Conservation (phyloP, 1,140 invertebrate species). For the Achroia grisella region DNA sequence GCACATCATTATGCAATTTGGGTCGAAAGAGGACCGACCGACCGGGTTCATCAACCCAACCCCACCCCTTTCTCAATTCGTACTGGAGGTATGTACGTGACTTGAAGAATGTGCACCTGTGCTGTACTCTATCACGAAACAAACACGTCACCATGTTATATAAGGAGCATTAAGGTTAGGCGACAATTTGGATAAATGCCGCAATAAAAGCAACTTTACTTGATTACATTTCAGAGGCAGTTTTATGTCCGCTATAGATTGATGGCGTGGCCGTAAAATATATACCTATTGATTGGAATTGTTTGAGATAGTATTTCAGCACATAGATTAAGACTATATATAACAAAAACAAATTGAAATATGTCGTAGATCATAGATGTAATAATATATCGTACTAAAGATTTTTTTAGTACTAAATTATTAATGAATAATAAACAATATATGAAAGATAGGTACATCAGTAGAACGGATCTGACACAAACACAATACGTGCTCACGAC, state of each 20-base stretch:
- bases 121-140: constrained; percentile 20
- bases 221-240: not conserved
- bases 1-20: constrained; percentile 55
- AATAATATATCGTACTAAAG: too few species aligned
- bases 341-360: too few species aligned
- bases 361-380: too few species aligned
- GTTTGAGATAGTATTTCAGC: not conserved
- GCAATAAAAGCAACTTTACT: not conserved
- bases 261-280: not conserved
- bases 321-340: too few species aligned
- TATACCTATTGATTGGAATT: not conserved
- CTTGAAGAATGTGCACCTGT: constrained; percentile 15
- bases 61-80: constrained; percentile 36
- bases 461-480: too few species aligned
- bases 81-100: constrained; percentile 35
- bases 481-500: too few species aligned
- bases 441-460: too few species aligned
- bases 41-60: constrained; percentile 35
- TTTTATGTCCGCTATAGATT: not conserved
- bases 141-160: not conserved
- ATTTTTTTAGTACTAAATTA: too few species aligned
- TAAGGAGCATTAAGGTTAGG: too few species aligned
- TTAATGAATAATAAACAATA: too few species aligned
- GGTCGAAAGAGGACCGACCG: constrained; percentile 27
- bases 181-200: too few species aligned